These are phyloP conservation scores for Charina bottae DNA, from an alignment of 2,113 vertebrate species.

Conservation along the genomic window DNA sequence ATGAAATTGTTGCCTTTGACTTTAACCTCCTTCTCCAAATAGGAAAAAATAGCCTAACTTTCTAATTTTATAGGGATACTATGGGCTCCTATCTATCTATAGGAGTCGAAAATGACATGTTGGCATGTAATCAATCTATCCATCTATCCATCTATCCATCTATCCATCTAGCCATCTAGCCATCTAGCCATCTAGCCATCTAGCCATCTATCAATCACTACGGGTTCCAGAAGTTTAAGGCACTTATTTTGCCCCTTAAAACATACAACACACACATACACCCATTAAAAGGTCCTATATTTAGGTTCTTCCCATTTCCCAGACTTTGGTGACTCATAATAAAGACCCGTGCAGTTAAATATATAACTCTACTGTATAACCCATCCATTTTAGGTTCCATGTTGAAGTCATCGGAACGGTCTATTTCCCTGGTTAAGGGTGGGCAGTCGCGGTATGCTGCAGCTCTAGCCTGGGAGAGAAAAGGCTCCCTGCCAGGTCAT, in stretches of 20 bases:
- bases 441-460: conserved; percentile 80
- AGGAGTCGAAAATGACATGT: too few relatives aligned
- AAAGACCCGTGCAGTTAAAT: not conserved
- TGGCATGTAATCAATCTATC: not conserved
- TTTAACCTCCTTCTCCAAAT: too few relatives aligned
- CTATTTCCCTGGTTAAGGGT: conserved; percentile 83
- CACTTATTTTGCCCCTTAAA: not conserved
- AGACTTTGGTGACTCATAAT: not conserved
- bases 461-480: conserved; percentile 84
- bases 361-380: conserved; percentile 9
- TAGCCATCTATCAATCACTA: not conserved
- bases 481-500: conserved; percentile 69
- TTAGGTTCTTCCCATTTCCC: not conserved
- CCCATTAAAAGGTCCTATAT: not conserved
- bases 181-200: too few relatives aligned
- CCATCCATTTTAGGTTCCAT: conserved; percentile 80
- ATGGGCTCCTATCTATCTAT: too few relatives aligned
- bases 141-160: too few relatives aligned
- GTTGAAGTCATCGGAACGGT: conserved; percentile 81
- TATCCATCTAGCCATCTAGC: too few relatives aligned
- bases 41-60: too few relatives aligned
- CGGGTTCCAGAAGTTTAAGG: not conserved
- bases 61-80: too few relatives aligned
- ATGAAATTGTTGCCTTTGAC: too few relatives aligned
- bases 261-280: not conserved